Conservation (phyloP, 2,113 vertebrate species). For the Rhombomys opimus region DNA sequence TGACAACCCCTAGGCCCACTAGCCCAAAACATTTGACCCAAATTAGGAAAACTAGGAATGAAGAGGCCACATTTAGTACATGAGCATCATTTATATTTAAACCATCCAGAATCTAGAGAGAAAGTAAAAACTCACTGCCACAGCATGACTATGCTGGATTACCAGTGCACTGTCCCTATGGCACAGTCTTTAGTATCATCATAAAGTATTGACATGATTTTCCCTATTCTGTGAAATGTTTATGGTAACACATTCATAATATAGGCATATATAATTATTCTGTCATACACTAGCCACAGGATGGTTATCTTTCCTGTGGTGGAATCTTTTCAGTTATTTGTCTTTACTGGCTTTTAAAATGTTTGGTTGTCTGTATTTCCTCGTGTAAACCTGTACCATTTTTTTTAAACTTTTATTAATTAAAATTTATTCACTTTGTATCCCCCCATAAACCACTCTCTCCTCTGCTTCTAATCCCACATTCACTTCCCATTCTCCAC, state of each 20-base stretch:
- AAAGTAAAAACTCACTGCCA: neutral
- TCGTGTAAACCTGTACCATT: neutral
- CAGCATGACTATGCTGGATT: neutral
- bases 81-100: neutral
- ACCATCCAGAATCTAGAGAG: too few relatives aligned
- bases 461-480: too few relatives aligned
- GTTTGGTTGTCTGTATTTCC: conserved; percentile 16
- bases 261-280: neutral
- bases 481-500: too few relatives aligned
- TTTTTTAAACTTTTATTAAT: neutral
- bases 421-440: too few relatives aligned
- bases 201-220: neutral
- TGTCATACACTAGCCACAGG: neutral
- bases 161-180: neutral
- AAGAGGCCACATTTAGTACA: neutral
- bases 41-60: neutral
- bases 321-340: neutral
- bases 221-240: neutral
- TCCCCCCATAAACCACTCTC: too few relatives aligned
- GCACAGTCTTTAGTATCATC: neutral
- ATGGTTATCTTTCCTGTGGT: neutral
- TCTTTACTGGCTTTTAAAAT: neutral
- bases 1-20: neutral
- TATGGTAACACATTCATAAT: neutral
- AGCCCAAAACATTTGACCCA: neutral